Evolutionary conservation across 2,888 invertebrate genomes (phyloP).

Genomic region (Acleris emargana): DNA sequence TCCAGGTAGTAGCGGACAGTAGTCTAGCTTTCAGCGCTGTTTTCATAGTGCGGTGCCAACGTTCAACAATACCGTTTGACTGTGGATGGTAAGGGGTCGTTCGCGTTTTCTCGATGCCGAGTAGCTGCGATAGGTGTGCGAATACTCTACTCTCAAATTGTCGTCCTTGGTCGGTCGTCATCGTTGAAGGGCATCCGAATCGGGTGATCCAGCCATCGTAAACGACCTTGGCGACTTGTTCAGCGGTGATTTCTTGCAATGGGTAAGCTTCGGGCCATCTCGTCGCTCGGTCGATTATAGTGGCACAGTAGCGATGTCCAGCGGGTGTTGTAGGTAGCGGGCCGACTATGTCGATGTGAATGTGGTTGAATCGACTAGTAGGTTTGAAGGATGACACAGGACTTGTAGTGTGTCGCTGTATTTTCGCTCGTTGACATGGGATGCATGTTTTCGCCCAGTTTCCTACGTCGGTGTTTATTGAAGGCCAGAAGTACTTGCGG

Average conservation of each 20-base stretch:
- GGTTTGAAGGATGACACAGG: not conserved
- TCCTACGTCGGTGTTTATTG: not conserved
- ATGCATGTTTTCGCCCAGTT: not conserved
- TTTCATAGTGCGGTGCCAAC: constrained; percentile 1
- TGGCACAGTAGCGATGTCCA: not conserved
- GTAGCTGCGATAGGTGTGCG: not conserved
- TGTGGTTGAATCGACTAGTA: not conserved
- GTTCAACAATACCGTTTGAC: not conserved
- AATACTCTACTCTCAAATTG: not conserved
- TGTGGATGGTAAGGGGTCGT: not conserved
- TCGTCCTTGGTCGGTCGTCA: constrained; percentile 6
- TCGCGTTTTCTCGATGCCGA: not conserved
- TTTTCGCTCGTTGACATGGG: not conserved
- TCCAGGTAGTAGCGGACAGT: not conserved
- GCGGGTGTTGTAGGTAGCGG: not conserved
- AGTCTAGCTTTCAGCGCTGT: constrained; percentile 8
- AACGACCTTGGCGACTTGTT: not conserved
- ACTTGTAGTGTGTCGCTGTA: not conserved
- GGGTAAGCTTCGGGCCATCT: constrained; percentile 9
- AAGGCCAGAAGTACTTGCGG: not conserved
- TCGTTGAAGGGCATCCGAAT: not conserved
- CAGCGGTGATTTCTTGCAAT: not conserved
- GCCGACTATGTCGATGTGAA: constrained; percentile 2
- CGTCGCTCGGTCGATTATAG: constrained; percentile 8
- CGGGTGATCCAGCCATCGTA: constrained; percentile 6